Percentiles rank a stretch among this genome's conserved stretches.
Conservation (phyloP, 2,113 vertebrate genomes). For the Pelodiscus sinensis region DNA sequence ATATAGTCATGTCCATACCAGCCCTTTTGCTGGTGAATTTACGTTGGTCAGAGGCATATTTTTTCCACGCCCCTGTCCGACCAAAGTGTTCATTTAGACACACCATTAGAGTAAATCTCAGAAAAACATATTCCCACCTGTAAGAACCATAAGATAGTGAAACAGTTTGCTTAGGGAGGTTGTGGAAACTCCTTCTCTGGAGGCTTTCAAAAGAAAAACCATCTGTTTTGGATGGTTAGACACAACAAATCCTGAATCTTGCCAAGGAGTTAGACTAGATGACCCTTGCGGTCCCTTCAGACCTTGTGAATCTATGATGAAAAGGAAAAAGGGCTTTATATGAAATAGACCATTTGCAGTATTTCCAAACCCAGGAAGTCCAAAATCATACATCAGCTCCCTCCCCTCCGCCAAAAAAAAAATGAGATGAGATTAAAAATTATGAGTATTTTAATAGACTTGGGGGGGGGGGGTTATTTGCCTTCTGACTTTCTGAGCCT, state of each 20-base stretch:
- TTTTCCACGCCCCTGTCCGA: no score
- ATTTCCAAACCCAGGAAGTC: neutral
- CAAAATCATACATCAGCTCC: neutral
- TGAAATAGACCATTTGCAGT: neutral
- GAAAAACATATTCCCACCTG: neutral
- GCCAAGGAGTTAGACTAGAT: neutral
- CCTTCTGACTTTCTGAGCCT: neutral
- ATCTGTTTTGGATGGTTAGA: neutral
- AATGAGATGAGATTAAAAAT: neutral
- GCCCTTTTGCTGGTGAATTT: no score
- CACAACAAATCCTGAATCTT: neutral
- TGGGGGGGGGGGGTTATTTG: neutral
- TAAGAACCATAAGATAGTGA: neutral
- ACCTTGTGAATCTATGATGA: neutral
- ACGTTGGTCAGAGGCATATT: no score
- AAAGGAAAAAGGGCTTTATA: neutral
- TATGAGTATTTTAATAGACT: neutral
- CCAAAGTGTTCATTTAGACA: no score
- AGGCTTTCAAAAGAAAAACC: neutral
- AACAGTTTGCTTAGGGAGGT: neutral
- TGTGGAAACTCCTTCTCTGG: neutral
- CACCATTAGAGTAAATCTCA: neutral
- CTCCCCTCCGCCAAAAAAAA: no score
- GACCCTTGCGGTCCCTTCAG: neutral
- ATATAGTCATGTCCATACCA: no score